Evolutionary conservation across 2,797 vertebrate species (phyloP).

Genomic region (Urocyon cinereoargenteus): DNA sequence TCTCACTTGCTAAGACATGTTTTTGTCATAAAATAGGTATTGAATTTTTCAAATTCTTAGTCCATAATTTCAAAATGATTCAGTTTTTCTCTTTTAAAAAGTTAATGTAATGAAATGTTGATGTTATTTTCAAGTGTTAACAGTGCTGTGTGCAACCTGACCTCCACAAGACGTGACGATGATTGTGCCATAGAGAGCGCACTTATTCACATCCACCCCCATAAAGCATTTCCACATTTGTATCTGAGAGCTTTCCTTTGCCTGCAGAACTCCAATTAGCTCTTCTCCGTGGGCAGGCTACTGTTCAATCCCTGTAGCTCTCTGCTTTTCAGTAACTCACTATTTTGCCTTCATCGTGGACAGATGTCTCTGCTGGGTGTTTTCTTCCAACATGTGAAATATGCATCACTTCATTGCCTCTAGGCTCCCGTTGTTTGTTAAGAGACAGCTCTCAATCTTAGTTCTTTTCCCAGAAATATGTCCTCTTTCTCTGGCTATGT

Average conservation of each 20-base stretch:
- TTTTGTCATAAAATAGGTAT: background rate
- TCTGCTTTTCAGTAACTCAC: background rate
- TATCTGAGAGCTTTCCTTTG: background rate
- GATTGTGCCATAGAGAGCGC: no score
- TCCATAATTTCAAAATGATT: background rate
- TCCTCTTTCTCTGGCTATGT: background rate
- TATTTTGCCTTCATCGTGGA: background rate
- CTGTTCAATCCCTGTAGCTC: background rate
- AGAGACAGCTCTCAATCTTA: background rate
- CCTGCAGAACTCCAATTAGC: background rate
- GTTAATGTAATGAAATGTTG: background rate
- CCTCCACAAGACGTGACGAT: background rate
- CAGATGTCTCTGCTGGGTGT: background rate
- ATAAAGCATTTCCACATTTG: background rate
- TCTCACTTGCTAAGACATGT: background rate
- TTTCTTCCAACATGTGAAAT: background rate
- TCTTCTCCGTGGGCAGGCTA: background rate
- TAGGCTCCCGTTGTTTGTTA: background rate
- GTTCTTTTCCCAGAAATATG: background rate
- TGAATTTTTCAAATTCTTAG: constrained; percentile 2
- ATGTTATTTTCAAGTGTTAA: background rate
- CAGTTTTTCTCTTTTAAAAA: background rate
- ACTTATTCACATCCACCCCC: background rate
- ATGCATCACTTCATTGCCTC: no score
- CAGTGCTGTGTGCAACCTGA: background rate